Evolutionary conservation across 2,888 invertebrate genomes (phyloP).

Genomic region (Chaetogeoica ovagalla): DNA sequence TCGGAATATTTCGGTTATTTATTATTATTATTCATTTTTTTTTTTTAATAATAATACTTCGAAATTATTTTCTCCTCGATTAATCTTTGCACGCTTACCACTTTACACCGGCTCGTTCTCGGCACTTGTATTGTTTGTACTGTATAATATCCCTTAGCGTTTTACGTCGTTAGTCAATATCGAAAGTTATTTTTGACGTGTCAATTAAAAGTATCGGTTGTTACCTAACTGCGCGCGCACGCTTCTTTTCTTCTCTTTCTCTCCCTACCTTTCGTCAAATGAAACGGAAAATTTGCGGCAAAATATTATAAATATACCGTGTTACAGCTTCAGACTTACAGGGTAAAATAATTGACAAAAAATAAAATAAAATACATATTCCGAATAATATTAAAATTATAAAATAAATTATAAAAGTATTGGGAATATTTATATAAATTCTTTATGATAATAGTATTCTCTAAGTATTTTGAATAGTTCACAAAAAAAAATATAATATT

Average conservation of each 20-base stretch:
- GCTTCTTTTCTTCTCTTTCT: no score
- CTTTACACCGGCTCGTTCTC: neutral
- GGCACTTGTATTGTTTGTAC: neutral
- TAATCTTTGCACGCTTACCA: constrained; percentile 21
- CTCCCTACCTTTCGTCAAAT: no score
- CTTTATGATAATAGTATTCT: no score
- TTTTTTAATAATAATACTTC: constrained; percentile 44
- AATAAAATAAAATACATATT: no score
- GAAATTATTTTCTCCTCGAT: constrained; percentile 44
- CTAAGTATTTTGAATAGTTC: no score
- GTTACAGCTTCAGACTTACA: no score
- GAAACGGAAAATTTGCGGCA: neutral
- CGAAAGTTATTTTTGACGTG: constrained; percentile 45
- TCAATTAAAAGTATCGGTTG: constrained; percentile 41
- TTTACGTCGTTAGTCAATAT: constrained; percentile 43
- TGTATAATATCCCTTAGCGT: constrained; percentile 13
- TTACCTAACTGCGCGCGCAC: constrained; percentile 22
- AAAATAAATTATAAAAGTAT: no score
- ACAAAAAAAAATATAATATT: no score
- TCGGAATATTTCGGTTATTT: constrained; percentile 19
- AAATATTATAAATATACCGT: no score
- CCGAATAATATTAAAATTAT: no score
- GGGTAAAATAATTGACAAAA: no score
- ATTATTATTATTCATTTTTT: constrained; percentile 18
- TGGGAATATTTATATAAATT: no score